phyloP scores from a whole-genome alignment of 2,888 invertebrate species.

The Lasioglossum marginatum region DNA sequence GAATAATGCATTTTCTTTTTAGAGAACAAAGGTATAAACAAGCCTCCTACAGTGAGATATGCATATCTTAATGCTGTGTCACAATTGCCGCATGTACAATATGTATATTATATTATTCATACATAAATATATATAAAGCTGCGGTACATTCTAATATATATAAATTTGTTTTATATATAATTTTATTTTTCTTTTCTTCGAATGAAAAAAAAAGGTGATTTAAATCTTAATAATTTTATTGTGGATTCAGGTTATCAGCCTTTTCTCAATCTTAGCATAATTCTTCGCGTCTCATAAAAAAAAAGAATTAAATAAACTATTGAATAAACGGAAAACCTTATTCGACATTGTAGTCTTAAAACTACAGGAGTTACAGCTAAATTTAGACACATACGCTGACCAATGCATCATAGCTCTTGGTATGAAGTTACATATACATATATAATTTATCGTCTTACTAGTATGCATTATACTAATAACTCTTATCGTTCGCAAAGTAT shows the following conservation, averaged over 20 bases:
- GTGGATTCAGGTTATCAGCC: constrained; percentile 58
- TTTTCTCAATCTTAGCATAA: constrained; percentile 52
- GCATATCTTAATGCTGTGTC: constrained; percentile 59
- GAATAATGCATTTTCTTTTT: constrained; percentile 28
- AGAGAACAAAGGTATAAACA: constrained; percentile 66
- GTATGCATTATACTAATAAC: constrained; percentile 70
- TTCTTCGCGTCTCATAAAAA: constrained; percentile 46
- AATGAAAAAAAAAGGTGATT: constrained; percentile 43
- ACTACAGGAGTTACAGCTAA: constrained; percentile 82
- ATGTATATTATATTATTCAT: constrained; percentile 51
- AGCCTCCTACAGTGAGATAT: constrained; percentile 57
- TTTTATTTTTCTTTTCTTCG: constrained; percentile 36
- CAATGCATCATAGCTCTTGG: constrained; percentile 81
- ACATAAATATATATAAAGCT: constrained; percentile 57
- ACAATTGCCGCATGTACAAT: constrained; percentile 47
- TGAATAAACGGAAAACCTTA: constrained; percentile 53
- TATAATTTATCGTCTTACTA: constrained; percentile 76
- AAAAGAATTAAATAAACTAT: constrained; percentile 44
- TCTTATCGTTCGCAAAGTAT: constrained; percentile 73
- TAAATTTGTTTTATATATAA: constrained; percentile 53
- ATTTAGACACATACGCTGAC: constrained; percentile 84
- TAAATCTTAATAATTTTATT: constrained; percentile 53
- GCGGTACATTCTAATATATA: constrained; percentile 48
- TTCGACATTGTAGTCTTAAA: constrained; percentile 74
- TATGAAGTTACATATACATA: constrained; percentile 71